A percentile compares a stretch with the other conserved stretches of the same genome.
Conservation (phyloP, 2,797 vertebrate species). For the Scolopax bukidnonensis region DNA sequence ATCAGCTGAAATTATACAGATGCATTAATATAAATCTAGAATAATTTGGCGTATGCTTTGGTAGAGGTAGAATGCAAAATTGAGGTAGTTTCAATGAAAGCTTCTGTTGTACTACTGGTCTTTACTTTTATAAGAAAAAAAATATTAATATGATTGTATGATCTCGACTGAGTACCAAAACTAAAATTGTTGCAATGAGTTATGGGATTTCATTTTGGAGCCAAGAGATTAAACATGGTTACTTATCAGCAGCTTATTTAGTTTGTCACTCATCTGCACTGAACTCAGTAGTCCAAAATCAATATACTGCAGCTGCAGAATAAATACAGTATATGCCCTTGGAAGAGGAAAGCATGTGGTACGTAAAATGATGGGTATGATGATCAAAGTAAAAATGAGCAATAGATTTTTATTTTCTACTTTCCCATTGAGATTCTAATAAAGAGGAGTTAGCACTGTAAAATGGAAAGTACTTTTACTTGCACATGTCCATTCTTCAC, state of each 20-base stretch:
- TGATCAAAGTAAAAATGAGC: conserved; percentile 25
- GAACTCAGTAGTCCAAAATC: conserved; percentile 44
- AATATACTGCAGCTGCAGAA: conserved; percentile 42
- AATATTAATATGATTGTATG: background rate
- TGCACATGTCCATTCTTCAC: background rate
- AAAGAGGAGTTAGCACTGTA: background rate
- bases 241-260: conserved; percentile 11
- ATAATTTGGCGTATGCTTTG: background rate
- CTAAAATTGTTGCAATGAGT: conserved; percentile 13
- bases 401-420: background rate
- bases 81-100: background rate
- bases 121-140: background rate
- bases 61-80: background rate
- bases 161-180: background rate
- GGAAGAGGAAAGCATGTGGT: background rate
- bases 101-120: background rate
- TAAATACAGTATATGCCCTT: conserved; percentile 32
- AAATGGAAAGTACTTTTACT: background rate
- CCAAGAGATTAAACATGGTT: background rate
- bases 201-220: conserved; percentile 15
- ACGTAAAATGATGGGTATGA: background rate
- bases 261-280: conserved; percentile 15
- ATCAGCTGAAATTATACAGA: background rate
- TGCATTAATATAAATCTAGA: background rate
- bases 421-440: background rate